phyloP scores from a whole-genome alignment of 2,888 invertebrate genomes.

The Calameuta idolon region DNA sequence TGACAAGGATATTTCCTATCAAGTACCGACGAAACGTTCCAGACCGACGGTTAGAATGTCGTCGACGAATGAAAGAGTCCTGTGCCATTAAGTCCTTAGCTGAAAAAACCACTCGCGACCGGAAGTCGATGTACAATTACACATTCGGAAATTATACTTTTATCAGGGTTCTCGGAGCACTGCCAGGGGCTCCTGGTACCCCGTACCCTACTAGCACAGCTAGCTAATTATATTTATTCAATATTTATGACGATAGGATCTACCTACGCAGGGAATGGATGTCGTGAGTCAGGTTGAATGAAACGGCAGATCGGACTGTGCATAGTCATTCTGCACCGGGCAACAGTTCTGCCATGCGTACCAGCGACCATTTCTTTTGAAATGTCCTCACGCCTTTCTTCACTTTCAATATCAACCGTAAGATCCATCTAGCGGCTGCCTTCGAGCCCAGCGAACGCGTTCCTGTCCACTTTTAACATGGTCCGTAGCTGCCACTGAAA shows the following conservation, averaged over 20 bases:
- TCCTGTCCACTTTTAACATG: neutral
- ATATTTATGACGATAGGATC: conserved; percentile 55
- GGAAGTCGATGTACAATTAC: conserved; percentile 5
- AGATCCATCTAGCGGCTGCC: neutral
- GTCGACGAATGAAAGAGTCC: neutral
- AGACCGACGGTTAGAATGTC: neutral
- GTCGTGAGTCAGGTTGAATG: conserved; percentile 52
- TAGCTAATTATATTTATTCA: conserved; percentile 58
- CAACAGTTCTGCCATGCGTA: conserved; percentile 26
- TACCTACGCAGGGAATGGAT: conserved; percentile 34
- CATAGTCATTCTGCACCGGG: conserved; percentile 47
- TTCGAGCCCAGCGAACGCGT: neutral
- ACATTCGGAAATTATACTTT: conserved; percentile 5
- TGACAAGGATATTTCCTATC: neutral
- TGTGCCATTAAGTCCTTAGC: neutral
- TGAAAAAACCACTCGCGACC: neutral
- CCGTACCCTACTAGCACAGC: conserved; percentile 32
- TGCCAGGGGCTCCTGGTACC: conserved; percentile 1
- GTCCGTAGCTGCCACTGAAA: neutral
- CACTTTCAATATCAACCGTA: neutral
- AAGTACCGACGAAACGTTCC: neutral
- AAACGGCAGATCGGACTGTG: conserved; percentile 48
- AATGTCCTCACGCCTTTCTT: conserved; percentile 1
- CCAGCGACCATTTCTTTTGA: conserved; percentile 5
- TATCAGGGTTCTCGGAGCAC: neutral